Evolutionary conservation across 1,140 invertebrate genomes (phyloP).

Genomic region (Phocides pigmalion): DNA sequence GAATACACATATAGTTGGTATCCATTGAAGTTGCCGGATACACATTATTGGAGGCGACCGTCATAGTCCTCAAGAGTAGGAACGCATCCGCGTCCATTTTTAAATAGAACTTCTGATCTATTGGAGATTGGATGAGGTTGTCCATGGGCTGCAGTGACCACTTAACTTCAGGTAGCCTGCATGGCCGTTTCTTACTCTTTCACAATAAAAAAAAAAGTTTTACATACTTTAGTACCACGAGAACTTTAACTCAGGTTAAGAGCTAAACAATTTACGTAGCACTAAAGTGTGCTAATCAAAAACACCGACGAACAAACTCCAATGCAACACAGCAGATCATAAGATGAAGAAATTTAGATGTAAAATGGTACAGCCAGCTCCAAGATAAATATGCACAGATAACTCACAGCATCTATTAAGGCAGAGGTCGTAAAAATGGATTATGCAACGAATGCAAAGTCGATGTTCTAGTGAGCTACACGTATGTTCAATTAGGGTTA

Average conservation of each 20-base stretch:
- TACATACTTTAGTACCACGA: neutral
- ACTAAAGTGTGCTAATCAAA: constrained; percentile 47
- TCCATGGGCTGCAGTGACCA: too few relatives aligned
- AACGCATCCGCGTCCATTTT: too few relatives aligned
- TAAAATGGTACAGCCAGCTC: constrained; percentile 25
- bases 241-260: constrained; percentile 11
- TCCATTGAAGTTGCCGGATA: too few relatives aligned
- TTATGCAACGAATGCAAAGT: constrained; percentile 46
- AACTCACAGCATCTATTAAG: constrained; percentile 50
- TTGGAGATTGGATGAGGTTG: too few relatives aligned
- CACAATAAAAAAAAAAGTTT: too few relatives aligned
- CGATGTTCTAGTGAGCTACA: constrained; percentile 43
- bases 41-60: too few relatives aligned
- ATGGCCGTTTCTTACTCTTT: too few relatives aligned
- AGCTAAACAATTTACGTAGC: constrained; percentile 41
- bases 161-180: too few relatives aligned
- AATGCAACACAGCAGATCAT: neutral
- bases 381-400: constrained; percentile 14
- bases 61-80: too few relatives aligned
- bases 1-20: too few relatives aligned
- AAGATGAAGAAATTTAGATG: constrained; percentile 24
- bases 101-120: too few relatives aligned
- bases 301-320: constrained; percentile 22
- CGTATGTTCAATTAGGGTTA: constrained; percentile 50
- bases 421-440: constrained; percentile 56